A percentile compares a stretch with the other conserved stretches of the same genome.
These are phyloP conservation scores for Magallana nippona DNA, from an alignment of 2,888 invertebrate genomes.

Conservation along the genomic window DNA sequence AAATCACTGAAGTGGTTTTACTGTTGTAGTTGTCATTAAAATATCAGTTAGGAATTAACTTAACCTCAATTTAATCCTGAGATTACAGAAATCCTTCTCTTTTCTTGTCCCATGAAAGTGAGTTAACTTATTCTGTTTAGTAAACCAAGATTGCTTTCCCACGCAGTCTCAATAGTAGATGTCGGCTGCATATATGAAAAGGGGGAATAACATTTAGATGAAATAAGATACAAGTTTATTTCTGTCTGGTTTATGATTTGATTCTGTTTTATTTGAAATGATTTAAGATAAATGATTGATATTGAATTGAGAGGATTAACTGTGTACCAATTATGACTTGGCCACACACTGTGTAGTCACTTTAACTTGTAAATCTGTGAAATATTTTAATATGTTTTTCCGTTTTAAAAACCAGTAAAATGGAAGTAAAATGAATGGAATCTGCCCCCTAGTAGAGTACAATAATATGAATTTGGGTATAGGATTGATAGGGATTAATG, in stretches of 20 bases:
- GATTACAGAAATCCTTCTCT: not conserved
- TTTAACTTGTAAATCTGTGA: not conserved
- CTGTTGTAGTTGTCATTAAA: too few species aligned
- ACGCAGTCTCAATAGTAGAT: not conserved
- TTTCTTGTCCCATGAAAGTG: not conserved
- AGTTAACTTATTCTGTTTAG: not conserved
- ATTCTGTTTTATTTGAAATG: not conserved
- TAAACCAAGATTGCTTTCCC: not conserved
- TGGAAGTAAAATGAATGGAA: not conserved
- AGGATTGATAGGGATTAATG: not conserved
- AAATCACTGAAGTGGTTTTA: too few species aligned
- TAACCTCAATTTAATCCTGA: too few species aligned
- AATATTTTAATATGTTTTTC: constrained; percentile 14
- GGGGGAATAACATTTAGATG: not conserved
- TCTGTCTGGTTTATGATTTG: not conserved
- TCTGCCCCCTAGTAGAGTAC: not conserved
- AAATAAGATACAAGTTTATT: not conserved
- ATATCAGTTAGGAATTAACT: too few species aligned
- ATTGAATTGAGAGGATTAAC: constrained; percentile 3
- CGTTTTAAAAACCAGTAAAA: not conserved
- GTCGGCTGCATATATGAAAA: not conserved
- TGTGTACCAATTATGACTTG: constrained; percentile 12
- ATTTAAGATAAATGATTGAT: not conserved
- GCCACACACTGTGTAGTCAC: constrained; percentile 18
- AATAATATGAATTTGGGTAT: not conserved